These are phyloP conservation scores for Zeugodacus cucurbitae DNA, from an alignment of 1,140 invertebrate species.

Conservation along the genomic window DNA sequence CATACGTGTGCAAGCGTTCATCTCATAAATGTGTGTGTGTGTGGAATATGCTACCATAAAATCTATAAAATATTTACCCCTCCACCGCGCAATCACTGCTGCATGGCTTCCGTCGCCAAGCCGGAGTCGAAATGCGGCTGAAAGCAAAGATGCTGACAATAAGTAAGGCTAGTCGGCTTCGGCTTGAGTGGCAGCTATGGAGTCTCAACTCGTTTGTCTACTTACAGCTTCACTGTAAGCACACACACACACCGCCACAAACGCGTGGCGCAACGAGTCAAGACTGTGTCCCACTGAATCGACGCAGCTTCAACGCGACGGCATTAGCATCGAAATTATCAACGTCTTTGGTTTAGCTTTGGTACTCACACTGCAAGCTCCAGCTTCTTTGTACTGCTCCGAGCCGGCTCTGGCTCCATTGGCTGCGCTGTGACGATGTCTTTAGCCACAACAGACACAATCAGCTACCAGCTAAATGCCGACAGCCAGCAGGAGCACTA, in stretches of 20 bases:
- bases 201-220: conserved; percentile 17
- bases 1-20: neutral
- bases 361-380: neutral
- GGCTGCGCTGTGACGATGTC: neutral
- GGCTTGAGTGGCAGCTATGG: neutral
- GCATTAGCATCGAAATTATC: conserved; percentile 5
- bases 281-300: conserved; percentile 2
- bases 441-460: neutral
- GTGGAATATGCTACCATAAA: neutral
- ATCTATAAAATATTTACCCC: neutral
- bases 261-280: neutral
- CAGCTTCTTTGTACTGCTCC: neutral
- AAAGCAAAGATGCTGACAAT: neutral
- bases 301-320: neutral
- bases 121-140: neutral
- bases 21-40: neutral
- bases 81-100: neutral
- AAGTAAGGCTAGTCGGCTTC: neutral
- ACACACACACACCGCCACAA: neutral
- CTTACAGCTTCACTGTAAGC: neutral
- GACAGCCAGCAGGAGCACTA: neutral
- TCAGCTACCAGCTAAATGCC: neutral
- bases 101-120: neutral
- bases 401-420: neutral
- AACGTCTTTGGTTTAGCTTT: neutral